Evolutionary conservation across 1,140 invertebrate species (phyloP).

Genomic region (Zeugodacus cucurbitae): DNA sequence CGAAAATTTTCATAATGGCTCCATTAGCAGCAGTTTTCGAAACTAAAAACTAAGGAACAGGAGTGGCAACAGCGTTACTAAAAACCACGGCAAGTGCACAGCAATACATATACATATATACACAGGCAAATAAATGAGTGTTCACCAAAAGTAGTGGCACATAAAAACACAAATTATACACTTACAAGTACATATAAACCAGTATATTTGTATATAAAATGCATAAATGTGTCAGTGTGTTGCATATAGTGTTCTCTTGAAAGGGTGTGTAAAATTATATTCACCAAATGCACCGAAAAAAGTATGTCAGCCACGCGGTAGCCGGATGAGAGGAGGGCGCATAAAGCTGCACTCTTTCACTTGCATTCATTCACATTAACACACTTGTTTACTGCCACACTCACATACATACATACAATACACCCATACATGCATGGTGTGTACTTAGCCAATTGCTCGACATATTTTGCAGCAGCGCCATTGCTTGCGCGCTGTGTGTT

Average conservation of each 20-base stretch:
- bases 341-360: background rate
- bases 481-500: background rate
- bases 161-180: background rate
- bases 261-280: constrained; percentile 20
- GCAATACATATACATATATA: background rate
- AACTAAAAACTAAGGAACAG: background rate
- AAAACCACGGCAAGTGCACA: background rate
- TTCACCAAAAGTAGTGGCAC: background rate
- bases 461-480: background rate
- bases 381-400: background rate
- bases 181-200: background rate
- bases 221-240: background rate
- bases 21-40: constrained; percentile 22
- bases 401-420: background rate
- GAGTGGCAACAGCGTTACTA: background rate
- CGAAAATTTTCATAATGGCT: constrained; percentile 22
- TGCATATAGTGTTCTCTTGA: background rate
- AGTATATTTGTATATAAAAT: background rate
- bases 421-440: background rate
- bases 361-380: background rate
- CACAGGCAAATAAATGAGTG: background rate
- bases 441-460: background rate
- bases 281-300: constrained; percentile 30
- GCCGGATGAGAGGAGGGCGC: background rate
- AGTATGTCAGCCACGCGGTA: background rate